phyloP scores from a whole-genome alignment of 2,888 invertebrate genomes.

The Pammene aurita region DNA sequence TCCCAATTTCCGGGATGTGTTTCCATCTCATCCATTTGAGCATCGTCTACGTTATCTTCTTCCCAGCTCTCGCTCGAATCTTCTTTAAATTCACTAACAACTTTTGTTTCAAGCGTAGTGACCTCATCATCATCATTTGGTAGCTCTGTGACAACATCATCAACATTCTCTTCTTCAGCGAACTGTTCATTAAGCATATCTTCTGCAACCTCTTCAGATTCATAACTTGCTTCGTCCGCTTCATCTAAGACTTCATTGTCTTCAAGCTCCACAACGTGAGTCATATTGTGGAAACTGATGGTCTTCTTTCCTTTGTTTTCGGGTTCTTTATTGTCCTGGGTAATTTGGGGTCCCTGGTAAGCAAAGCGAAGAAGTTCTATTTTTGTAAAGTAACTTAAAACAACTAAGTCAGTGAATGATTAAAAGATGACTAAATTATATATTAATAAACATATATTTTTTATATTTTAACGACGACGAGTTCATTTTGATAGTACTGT shows the following conservation, averaged over 20 bases:
- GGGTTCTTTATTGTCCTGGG: neutral
- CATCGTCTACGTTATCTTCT: neutral
- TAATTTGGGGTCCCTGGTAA: constrained; percentile 7
- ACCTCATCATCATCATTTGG: neutral
- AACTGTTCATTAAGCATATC: constrained; percentile 6
- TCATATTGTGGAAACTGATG: constrained; percentile 30
- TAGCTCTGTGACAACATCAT: neutral
- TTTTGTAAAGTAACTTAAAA: neutral
- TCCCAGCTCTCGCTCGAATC: constrained; percentile 3
- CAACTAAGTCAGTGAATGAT: no score
- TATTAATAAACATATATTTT: no score
- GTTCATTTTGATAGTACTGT: no score
- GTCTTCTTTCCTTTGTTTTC: constrained; percentile 36
- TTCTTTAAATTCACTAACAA: neutral
- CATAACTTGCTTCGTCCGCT: constrained; percentile 13
- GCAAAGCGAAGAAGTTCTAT: neutral
- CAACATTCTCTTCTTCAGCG: neutral
- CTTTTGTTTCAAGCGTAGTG: neutral
- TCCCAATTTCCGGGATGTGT: neutral
- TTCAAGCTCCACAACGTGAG: constrained; percentile 6
- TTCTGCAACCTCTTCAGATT: constrained; percentile 17
- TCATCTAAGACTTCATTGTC: constrained; percentile 12
- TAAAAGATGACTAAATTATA: no score
- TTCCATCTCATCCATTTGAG: constrained; percentile 2
- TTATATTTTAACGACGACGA: no score